Base-by-base conservation (phyloP, 2,113 vertebrate species). In the Nanorana parkeri region DNA sequence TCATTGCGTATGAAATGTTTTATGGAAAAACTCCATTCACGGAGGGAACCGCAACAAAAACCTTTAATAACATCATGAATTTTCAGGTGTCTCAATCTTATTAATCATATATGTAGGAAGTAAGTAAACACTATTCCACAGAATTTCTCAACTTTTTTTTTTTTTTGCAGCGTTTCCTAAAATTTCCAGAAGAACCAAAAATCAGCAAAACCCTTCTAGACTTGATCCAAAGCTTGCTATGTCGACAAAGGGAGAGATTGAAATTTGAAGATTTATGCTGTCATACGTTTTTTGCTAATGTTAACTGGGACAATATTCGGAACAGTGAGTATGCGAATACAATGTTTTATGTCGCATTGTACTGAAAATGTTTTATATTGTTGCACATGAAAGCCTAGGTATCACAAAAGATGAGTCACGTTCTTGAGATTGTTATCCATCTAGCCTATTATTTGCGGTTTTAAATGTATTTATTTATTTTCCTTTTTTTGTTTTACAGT, bases 1-100 rank as follows among this genome's bases (percentile, higher is more conserved):
- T 98, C 65, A 93, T 97, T 1, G 96, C 97, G 0, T 99, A 98
- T 82, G 96, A 99, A 85, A 98, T 99, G 96, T 92, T 96, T 84
- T 99, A 97, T 77, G 93, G 91, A 82, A 95, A 85, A 85, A 92
- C 93, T 3, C 98, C 97, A 0, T 99, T 99, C 84, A 84, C 95
- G 15, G 96, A 95, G 20, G 95, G 93, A 17, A 97, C 96, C 13
- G 88, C 95, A 17, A 90, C 93, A 71, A 96, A 94, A 87, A 98
- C 97, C 29, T 92, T 96, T 85, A 94, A 94, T 86, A 99, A 99
- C 90, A 98, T 99, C 86, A 94, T 96, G 86, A 97, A 97, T 86
- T 97, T 96, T 85, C 95, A 97, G 95, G 98, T 98, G 91, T 78
- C 51, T 51, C 77, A 1, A 36, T 24, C 71, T 1, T 47, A 2